Conservation (phyloP, 2,888 invertebrate species). For the Phyllotreta cruciferae region DNA sequence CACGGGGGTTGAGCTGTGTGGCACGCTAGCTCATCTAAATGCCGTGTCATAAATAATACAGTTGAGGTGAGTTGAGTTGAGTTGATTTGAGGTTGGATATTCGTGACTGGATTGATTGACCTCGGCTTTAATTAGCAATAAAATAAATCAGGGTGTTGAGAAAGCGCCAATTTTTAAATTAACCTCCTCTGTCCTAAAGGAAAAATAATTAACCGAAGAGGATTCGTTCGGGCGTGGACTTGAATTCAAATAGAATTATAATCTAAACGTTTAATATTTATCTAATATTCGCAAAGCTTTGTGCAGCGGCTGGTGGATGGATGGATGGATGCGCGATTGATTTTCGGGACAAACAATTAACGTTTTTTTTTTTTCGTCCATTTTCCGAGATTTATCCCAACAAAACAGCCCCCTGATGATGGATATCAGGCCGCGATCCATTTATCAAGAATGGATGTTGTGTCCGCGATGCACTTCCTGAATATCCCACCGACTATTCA, state of each 20-base stretch:
- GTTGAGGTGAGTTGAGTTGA: constrained; percentile 34
- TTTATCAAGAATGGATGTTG: constrained; percentile 37
- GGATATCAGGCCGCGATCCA: constrained; percentile 33
- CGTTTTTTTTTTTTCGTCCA: constrained; percentile 13
- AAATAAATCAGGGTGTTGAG: constrained; percentile 43
- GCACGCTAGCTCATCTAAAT: constrained; percentile 51
- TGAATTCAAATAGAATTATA: no score
- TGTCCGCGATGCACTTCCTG: constrained; percentile 40
- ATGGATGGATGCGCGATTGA: no score
- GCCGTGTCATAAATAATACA: constrained; percentile 51
- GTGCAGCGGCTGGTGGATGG: no score
- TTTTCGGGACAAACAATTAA: constrained; percentile 6
- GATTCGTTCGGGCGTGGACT: no score
- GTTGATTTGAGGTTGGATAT: constrained; percentile 33
- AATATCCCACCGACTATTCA: constrained; percentile 27
- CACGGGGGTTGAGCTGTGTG: constrained; percentile 39
- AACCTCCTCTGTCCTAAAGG: not conserved
- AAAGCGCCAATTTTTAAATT: constrained; percentile 17
- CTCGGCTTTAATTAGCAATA: constrained; percentile 45
- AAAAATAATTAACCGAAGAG: not conserved
- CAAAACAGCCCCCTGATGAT: constrained; percentile 36
- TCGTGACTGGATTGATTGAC: constrained; percentile 50
- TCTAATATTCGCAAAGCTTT: no score
- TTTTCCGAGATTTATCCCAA: constrained; percentile 36
- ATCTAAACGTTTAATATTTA: no score